Evolutionary conservation across 2,888 invertebrate species (phyloP).

Genomic region (Amphipyra berbera): DNA sequence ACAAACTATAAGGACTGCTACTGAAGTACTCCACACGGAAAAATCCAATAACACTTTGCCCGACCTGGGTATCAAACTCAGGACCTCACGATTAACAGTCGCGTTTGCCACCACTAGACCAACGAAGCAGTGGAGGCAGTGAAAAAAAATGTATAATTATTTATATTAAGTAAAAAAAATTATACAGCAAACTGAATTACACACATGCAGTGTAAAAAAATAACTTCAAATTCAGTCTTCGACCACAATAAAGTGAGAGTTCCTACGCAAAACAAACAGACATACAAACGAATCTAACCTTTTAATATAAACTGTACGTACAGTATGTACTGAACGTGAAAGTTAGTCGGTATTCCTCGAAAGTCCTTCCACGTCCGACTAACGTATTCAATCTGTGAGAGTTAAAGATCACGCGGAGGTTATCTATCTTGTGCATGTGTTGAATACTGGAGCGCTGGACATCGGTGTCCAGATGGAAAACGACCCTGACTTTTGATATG

Average conservation of each 20-base stretch:
- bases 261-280: constrained; percentile 14
- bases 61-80: too few relatives aligned
- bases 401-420: constrained; percentile 62
- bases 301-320: constrained; percentile 25
- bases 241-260: constrained; percentile 28
- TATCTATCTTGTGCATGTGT: constrained; percentile 55
- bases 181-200: too few relatives aligned
- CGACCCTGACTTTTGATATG: neutral
- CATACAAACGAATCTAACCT: constrained; percentile 19
- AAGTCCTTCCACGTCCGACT: constrained; percentile 44
- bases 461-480: neutral
- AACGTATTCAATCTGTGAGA: constrained; percentile 64
- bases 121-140: too few relatives aligned
- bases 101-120: too few relatives aligned
- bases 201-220: too few relatives aligned
- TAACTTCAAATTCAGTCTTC: too few relatives aligned
- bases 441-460: constrained; percentile 39
- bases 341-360: constrained; percentile 54
- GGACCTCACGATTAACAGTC: too few relatives aligned
- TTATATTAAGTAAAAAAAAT: too few relatives aligned
- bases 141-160: too few relatives aligned
- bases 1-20: too few relatives aligned
- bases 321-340: constrained; percentile 42
- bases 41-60: too few relatives aligned
- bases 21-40: too few relatives aligned